These are phyloP conservation scores for Chlorodrepanis virens DNA, from an alignment of 2,113 vertebrate species.

Conservation along the genomic window DNA sequence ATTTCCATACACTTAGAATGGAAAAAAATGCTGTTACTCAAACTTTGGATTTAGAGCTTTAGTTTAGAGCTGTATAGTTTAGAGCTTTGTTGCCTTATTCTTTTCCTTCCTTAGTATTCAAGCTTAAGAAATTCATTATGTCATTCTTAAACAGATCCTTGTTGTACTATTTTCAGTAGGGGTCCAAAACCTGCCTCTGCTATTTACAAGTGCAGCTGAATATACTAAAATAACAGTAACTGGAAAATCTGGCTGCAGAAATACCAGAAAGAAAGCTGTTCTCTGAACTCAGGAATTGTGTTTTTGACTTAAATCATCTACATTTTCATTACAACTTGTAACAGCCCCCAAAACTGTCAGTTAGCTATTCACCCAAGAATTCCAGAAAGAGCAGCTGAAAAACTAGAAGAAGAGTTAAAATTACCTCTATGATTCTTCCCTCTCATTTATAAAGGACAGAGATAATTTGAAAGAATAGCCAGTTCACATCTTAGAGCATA, in stretches of 20 bases:
- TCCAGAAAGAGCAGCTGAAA: background rate
- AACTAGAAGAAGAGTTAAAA: background rate
- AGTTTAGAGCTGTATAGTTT: background rate
- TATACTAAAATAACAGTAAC: background rate
- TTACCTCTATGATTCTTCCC: background rate
- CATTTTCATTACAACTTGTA: background rate
- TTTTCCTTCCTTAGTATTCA: background rate
- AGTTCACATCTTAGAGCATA: background rate
- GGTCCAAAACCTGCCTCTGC: background rate
- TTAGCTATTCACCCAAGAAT: background rate
- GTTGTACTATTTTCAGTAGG: background rate
- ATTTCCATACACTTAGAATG: background rate
- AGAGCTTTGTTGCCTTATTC: background rate
- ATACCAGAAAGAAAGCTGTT: background rate
- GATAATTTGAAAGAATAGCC: background rate
- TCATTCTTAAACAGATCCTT: background rate
- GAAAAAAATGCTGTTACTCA: background rate
- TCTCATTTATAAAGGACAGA: background rate
- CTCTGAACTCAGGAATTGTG: background rate
- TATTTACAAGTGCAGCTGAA: background rate
- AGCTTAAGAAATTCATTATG: background rate
- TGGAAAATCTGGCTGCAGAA: background rate
- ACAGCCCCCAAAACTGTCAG: background rate
- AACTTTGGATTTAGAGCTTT: background rate
- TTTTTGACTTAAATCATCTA: background rate